Evolutionary conservation across 2,113 vertebrate genomes (phyloP), one percentile per base, ranked within the genome.

Genomic region (Herpetotheres cachinnans): DNA sequence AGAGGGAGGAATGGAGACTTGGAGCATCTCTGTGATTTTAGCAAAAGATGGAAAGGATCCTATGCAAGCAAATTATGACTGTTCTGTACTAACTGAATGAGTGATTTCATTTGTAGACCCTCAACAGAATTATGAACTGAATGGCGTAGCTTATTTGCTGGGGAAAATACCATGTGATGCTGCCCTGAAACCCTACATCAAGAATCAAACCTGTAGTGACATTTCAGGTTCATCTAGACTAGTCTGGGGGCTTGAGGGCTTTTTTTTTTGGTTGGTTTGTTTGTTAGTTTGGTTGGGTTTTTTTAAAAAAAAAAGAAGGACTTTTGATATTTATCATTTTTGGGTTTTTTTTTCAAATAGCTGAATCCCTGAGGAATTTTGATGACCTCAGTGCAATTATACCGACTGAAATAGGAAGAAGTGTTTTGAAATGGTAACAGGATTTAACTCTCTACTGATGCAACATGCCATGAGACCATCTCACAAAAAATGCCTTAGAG

Each of bases 181-280:
- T 59, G 8, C 36, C 38, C 36, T 79, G 56, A 74, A 82, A 55
- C 17, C 24, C 32, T 63, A 22, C 1, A 8, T 27, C 54, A 77
- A 72, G 17, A 77, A 54, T 44, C 14, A 61, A 52, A 61, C 25
- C 5, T 86, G n/a, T 6, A 36, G 18, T 46, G 12, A 42, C n/a
- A 56, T 73, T 89, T 73, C 40, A 47, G 22, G 17, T 17, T 18
- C 47, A 59, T 49, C 9, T 80, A 32, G 42, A 49, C 27, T 18
- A 71, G 5, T 38, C 63, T 38, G 16, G 8, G 22, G 11, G 46
- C 18, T 46, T 2, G 36, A 1, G 3, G 5, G 15, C 6, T 6
- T 3, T 11, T 18, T 13, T 5, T 34, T 61, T 65, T 44, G 44
- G 1, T 65, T 44, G 10, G 20, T 38, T 66, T 20, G 14, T 55